Evolutionary conservation across 1,140 invertebrate genomes (phyloP).

Genomic region (Procambarus clarkii): DNA sequence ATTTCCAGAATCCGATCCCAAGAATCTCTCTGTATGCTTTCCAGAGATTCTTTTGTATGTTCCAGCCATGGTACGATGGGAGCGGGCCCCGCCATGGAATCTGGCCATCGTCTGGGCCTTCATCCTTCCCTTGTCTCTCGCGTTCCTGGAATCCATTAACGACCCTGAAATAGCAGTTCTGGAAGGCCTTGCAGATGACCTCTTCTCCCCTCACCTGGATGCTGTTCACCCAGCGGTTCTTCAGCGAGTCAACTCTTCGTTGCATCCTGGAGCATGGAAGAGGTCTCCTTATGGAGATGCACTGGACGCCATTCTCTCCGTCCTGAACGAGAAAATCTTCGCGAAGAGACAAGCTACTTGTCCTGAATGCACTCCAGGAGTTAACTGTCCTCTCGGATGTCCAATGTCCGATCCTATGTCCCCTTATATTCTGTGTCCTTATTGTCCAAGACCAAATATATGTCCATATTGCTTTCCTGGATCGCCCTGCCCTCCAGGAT

Average conservation of each 20-base stretch:
- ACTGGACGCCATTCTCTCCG: slow-evolving; percentile 20
- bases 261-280: background rate
- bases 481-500: slow-evolving; percentile 19
- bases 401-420: slow-evolving; percentile 5
- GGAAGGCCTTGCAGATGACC: background rate
- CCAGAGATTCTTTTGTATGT: background rate
- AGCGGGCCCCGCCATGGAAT: background rate
- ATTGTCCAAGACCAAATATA: background rate
- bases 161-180: background rate
- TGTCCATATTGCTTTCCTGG: slow-evolving; percentile 26
- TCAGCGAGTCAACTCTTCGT: background rate
- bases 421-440: background rate
- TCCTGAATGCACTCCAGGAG: slow-evolving; percentile 28
- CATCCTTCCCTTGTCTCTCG: background rate
- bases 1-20: background rate
- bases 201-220: background rate
- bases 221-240: background rate
- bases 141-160: background rate
- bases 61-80: background rate
- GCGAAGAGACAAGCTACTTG: slow-evolving; percentile 30
- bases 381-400: slow-evolving; percentile 27
- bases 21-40: background rate
- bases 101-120: background rate
- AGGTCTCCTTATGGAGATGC: slow-evolving; percentile 1
- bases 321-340: slow-evolving; percentile 14